These are phyloP conservation scores for Phataginus tetradactyla DNA, from an alignment of 2,797 vertebrate genomes.

Conservation along the genomic window DNA sequence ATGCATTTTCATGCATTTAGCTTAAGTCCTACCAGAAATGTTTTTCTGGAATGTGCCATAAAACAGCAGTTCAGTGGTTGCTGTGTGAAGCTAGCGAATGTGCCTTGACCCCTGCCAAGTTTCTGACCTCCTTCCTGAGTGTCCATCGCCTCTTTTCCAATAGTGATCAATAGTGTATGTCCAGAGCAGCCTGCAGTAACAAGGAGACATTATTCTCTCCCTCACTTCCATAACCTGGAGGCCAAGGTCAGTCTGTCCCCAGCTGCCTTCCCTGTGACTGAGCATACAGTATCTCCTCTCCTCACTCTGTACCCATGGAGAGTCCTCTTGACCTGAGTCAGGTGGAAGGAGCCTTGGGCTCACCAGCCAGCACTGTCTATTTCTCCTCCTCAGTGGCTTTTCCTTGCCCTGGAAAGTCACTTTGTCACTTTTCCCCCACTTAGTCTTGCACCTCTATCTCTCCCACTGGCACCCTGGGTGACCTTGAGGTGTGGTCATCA, in stretches of 20 bases:
- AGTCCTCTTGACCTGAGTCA: not conserved
- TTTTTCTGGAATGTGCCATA: not conserved
- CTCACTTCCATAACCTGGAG: not conserved
- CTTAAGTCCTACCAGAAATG: not conserved
- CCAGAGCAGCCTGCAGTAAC: not conserved
- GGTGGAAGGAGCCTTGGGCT: not conserved
- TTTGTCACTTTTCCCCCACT: not conserved
- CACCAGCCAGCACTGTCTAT: not conserved
- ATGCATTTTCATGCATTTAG: not conserved
- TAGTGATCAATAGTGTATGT: fast-evolving
- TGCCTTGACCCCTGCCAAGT: not conserved
- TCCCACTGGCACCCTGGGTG: not conserved
- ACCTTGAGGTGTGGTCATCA: not conserved
- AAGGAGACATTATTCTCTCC: not conserved
- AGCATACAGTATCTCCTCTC: not conserved
- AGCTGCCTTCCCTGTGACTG: not conserved
- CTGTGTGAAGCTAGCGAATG: not conserved
- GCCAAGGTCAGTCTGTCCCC: not conserved
- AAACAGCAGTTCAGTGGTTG: not conserved
- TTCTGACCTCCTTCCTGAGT: no score
- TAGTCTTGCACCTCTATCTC: not conserved
- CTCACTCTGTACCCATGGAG: not conserved
- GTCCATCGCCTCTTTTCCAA: not conserved
- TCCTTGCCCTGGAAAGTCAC: not conserved
- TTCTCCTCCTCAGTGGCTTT: not conserved